Percentiles rank a stretch among this genome's conserved stretches.
Conservation (phyloP, 2,797 vertebrate genomes). For the Hypotaenidia okinawae region DNA sequence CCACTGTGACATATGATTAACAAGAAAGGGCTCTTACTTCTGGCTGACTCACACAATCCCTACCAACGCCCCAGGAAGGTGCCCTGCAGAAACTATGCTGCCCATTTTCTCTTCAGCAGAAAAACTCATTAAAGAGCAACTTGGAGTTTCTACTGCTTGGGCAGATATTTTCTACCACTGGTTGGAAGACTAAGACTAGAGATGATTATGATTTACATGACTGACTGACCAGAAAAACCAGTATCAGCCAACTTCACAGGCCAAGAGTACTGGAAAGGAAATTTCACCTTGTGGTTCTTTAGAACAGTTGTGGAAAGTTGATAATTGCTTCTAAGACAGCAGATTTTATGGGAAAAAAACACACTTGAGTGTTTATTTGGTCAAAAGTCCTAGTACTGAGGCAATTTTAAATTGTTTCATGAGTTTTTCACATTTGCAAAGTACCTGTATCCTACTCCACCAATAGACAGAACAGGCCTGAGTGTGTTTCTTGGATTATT, state of each 20-base stretch:
- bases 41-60: not conserved
- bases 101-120: not conserved
- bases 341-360: not conserved
- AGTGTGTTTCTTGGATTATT: not conserved
- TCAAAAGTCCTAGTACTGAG: not conserved
- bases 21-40: not conserved
- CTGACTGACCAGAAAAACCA: not conserved
- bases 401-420: not conserved
- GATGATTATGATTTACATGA: not conserved
- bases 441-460: not conserved
- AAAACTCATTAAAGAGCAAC: not conserved
- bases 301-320: not conserved
- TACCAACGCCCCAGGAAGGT: fast-evolving
- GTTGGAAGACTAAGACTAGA: not conserved
- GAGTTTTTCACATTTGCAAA: not conserved
- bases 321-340: not conserved
- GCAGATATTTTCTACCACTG: not conserved
- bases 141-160: not conserved
- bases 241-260: not conserved
- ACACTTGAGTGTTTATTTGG: not conserved
- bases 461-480: not conserved
- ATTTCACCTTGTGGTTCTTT: not conserved
- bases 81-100: not conserved
- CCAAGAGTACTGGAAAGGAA: not conserved
- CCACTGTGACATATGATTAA: fast-evolving